Base-by-base conservation (phyloP, 2,797 vertebrate species). In the Xerus rutilus region DNA sequence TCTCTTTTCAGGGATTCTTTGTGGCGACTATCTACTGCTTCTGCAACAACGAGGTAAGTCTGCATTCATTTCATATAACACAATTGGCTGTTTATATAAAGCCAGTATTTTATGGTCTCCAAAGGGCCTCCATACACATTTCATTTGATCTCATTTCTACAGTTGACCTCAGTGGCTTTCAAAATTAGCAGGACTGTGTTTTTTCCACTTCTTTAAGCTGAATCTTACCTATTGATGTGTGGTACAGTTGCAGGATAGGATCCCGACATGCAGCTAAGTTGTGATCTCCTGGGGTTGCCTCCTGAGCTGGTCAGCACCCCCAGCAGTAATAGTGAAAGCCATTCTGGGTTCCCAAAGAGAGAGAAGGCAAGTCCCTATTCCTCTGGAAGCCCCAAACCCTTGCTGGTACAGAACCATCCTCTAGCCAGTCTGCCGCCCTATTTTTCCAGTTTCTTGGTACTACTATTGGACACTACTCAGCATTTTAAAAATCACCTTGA, bases 1-100 rank as follows among this genome's bases (percentile, higher is more conserved):
- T 96, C 97, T 14, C 69, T 92, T 96, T 97, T 81, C 92, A 99
- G 99, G 99, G 99, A 73, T 99, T 99, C 97, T 99, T 99, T 93
- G 99, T 99, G 95, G 99, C 99, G 59, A 99, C 99, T 23, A 99
- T 99, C 98, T 99, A 99, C 98, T 99, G 99, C 98, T 99, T 99
- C 98, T 99, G 99, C 98, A 99, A 99, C 81, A 99, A 99, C 43
- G 99, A 99, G 99, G 99, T 99, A 99, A 99, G 98, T 12, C 17
- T n/a, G 25, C 7, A 20, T 54, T 85, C 15, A 28, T 54, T 89
- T 78, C 54, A 18, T 0, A 1, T 35, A 20, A 79, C n/a, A n/a
- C 28, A 32, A 14, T 57, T 23, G 30, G 23, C 23, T 0, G 0
- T 72, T 69, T 74, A 0, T n/a, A 30, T 3, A 57, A 72, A 91